Base-by-base conservation (phyloP, 2,113 vertebrate species). In the Glaucidium brasilianum region DNA sequence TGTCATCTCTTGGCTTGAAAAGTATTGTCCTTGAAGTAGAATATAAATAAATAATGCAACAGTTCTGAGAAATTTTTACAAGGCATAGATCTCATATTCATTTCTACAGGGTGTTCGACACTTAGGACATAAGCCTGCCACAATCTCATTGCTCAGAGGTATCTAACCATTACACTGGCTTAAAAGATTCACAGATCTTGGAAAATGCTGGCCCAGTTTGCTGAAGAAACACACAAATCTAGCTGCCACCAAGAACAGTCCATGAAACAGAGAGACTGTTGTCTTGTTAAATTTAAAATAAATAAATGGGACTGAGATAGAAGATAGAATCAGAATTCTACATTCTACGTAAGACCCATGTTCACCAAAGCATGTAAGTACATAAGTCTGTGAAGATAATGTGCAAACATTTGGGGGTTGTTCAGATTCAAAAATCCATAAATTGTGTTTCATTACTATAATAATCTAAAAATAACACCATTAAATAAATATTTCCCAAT, bases 1-100 rank as follows among this genome's bases (percentile, higher is more conserved):
- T 96, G 82, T 94, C 77, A 50, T 97, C 90, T 95, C 83, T 97
- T 91, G 85, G 53, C 53, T 93, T 92, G 53, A 63, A 56, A 64
- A 82, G 52, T 1, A 0, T 43, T 75, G 52, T 50, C 77, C 94
- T 92, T 92, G 89, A 74, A 92, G 73, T 26, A 90, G 67, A 69
- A 91, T 83, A 91, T 79, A 96, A 85, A 91, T 92, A 88, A 94
- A 94, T 79, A 91, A 91, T 35, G 50, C 50, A 91, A 50, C 32
- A 35, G 45, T 96, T 92, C 76, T 6, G 58, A 66, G 77, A 90
- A 35, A 12, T 63, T 93, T 93, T 92, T 92, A 20, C 34, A 93
- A 85, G 80, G 80, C 69, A 37, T 32, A 68, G 77, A 85, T 83
- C 71, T 90, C 67, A 13, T 12, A 30, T 53, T 49, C 30, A 87